Evolutionary conservation across 2,888 invertebrate species (phyloP).

Genomic region (Parascotia fuliginaria): DNA sequence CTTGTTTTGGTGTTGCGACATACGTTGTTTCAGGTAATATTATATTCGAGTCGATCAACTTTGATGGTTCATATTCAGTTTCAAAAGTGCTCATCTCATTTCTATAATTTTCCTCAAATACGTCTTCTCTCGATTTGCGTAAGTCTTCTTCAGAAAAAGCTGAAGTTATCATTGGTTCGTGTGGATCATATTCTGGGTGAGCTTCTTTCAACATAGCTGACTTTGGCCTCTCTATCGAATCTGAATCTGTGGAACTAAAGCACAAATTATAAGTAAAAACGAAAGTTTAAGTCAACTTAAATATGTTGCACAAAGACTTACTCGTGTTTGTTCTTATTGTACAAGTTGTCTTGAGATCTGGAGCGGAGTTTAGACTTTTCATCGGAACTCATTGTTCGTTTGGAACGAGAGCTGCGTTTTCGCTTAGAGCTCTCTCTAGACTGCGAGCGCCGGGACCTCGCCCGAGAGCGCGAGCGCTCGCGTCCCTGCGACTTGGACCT

Average conservation of each 20-base stretch:
- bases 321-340: conserved; percentile 74
- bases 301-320: conserved; percentile 46
- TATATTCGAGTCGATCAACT: conserved; percentile 63
- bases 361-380: conserved; percentile 68
- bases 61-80: conserved; percentile 63
- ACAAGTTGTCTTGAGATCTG: conserved; percentile 70
- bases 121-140: conserved; percentile 74
- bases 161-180: conserved; percentile 82
- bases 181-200: conserved; percentile 80
- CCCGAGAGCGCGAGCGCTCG: conserved; percentile 52
- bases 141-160: conserved; percentile 80
- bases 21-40: conserved; percentile 56
- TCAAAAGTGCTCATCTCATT: conserved; percentile 64
- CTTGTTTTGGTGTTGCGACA: conserved; percentile 51
- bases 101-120: conserved; percentile 70
- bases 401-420: conserved; percentile 49
- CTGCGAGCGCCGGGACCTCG: conserved; percentile 41
- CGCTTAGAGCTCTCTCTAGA: conserved; percentile 46
- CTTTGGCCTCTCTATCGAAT: conserved; percentile 78
- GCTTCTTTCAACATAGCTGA: conserved; percentile 77
- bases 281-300: too few species aligned
- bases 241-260: conserved; percentile 76
- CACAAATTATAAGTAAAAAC: conserved; percentile 6
- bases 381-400: conserved; percentile 55
- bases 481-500: conserved; percentile 60